Evolutionary conservation across 2,888 invertebrate genomes (phyloP), one percentile per base, ranked within the genome.

Genomic region (Apantesis nais): DNA sequence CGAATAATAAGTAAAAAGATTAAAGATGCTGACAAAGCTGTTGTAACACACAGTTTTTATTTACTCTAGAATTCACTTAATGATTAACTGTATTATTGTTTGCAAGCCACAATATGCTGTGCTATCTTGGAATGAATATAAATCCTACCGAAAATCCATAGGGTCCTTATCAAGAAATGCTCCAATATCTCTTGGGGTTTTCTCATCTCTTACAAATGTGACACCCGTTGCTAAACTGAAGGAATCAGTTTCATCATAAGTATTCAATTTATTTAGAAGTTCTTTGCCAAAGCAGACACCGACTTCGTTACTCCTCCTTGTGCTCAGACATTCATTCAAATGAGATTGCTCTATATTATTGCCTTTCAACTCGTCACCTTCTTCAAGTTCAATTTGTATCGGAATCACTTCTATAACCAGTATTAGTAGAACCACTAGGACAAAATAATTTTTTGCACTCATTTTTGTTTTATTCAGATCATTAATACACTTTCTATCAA

Each of bases 101-200:
- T n/a, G 22, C n/a, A 52, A 9, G 11, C n/a, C 2, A 11, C n/a
- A 9, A 63, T 29, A 1, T 19, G 16, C 14, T 62, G 14, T 62
- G 25, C 16, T 19, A 11, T 63, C 16, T 29, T 22, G 2, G 22
- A 48, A 44, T 22, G 8, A 44, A 25, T 7, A 31, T 25, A 1
- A 64, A 34, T 87, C 88, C 85, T 95, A 97, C 95, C 97, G 96
- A 74, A 97, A 96, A 91, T 97, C 97, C 85, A 96, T 96, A 0
- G 97, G 97, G 92, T 97, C 97, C 75, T 96, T 96, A 82, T 97
- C 97, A 77, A 97, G 93, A 74, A 97, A 96, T 86, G 96, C 96
- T 66, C 96, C 95, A 72, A 96, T 93, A 73, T 97, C 96, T 67
- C 97, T 95, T 22, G 96, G 96, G 66, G 96, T 95, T 70, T 96